phyloP scores from a whole-genome alignment of 2,797 vertebrate species.

The Urosaurus nigricauda region DNA sequence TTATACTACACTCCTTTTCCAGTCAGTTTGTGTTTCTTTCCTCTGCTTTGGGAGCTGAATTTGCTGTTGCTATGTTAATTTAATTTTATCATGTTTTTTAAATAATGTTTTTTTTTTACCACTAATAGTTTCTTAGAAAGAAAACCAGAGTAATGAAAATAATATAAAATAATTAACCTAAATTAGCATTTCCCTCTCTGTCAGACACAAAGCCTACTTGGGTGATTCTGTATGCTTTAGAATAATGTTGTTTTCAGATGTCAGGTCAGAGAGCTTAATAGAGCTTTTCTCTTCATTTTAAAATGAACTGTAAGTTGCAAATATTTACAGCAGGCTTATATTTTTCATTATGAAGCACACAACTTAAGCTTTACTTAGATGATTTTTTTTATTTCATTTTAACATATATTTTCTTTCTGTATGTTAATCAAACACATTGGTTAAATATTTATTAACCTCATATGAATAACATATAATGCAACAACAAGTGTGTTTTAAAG shows the following conservation, averaged over 20 bases:
- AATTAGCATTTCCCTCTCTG: not conserved
- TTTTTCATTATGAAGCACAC: constrained; percentile 7
- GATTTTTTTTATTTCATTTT: too few relatives aligned
- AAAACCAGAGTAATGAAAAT: not conserved
- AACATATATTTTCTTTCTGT: not conserved
- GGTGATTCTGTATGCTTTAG: not conserved
- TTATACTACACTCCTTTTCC: not conserved
- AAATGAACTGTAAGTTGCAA: not conserved
- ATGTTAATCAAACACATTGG: too few relatives aligned
- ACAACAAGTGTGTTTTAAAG: not conserved
- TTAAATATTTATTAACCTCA: not conserved
- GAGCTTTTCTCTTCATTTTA: not conserved
- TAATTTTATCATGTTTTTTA: not conserved
- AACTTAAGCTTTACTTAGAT: constrained; percentile 1
- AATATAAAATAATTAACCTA: not conserved
- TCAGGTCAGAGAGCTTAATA: not conserved
- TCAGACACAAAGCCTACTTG: too few relatives aligned
- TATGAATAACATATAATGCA: not conserved
- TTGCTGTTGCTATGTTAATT: not conserved
- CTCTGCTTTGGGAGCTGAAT: not conserved
- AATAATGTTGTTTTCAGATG: not conserved
- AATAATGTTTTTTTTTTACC: not conserved
- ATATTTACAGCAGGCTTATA: constrained; percentile 8
- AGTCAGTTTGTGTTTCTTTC: not conserved
- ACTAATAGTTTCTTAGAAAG: not conserved